Percentiles rank a stretch among this genome's conserved stretches.
These are phyloP conservation scores for Holothuria leucospilota DNA, from an alignment of 53 echinoderm and acorn worm species.

Conservation along the genomic window DNA sequence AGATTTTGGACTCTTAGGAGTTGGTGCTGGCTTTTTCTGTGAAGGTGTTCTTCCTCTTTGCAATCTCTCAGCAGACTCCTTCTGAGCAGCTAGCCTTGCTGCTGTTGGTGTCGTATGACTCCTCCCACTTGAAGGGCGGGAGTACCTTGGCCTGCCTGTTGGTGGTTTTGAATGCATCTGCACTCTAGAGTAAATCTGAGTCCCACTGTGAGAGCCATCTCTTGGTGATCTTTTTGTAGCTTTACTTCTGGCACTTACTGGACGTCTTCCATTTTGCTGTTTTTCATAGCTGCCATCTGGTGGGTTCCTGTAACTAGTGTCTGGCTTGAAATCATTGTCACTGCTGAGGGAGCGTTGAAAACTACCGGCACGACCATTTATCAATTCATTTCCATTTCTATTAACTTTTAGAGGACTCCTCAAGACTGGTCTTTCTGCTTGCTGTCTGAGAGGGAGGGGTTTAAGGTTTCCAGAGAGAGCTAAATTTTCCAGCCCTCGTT, in stretches of 20 bases:
- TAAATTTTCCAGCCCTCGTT: constrained; percentile 90
- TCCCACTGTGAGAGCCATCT: background rate
- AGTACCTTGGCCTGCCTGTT: constrained; percentile 4
- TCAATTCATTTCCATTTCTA: background rate
- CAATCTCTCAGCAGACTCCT: background rate
- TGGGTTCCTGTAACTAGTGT: background rate
- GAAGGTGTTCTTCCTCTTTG: constrained; percentile 8
- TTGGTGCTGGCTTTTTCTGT: background rate
- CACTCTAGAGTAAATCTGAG: background rate
- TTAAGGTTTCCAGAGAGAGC: constrained; percentile 82
- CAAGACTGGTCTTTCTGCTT: constrained; percentile 75
- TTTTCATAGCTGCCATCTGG: background rate
- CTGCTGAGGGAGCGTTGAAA: background rate
- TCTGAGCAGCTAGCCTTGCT: background rate
- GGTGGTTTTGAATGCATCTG: constrained; percentile 29
- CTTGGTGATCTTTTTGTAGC: constrained; percentile 23
- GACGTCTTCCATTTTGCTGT: background rate
- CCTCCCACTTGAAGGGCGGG: constrained; percentile 29
- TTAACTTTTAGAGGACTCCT: constrained; percentile 42
- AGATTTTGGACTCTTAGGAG: background rate
- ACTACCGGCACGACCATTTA: background rate
- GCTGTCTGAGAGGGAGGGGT: constrained; percentile 90
- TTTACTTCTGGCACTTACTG: constrained; percentile 4
- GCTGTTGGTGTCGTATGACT: background rate
- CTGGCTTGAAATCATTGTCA: background rate